Evolutionary conservation across 2,888 invertebrate genomes (phyloP), one percentile per base, ranked within the genome.

Genomic region (Acanthococcus lagerstroemiae): DNA sequence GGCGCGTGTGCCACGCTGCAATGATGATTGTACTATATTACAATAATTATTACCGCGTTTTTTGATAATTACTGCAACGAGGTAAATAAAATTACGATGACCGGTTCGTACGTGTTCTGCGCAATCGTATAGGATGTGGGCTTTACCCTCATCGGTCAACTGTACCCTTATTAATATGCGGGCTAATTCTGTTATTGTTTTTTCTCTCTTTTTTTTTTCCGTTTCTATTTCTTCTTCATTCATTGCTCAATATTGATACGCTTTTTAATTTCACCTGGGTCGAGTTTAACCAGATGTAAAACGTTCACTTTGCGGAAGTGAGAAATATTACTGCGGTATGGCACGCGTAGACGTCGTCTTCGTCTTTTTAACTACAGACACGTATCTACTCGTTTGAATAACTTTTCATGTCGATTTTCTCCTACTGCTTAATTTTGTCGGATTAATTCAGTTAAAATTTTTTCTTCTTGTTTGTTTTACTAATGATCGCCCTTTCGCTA

Each of bases 191-290:
- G 19, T 6, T 26, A 26, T 26, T 25, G 17, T 12, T 45, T 30
- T 55, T 30, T 26, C n/a, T 26, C 44, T 37, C 37, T 7, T 55
- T 17, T 30, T 4, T 3, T 6, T 30, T 7, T 7, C 3, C 22
- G 7, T 58, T 45, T 45, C 22, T 17, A 17, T 46, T 30, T 30
- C 52, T 55, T 30, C n/a, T 27, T 26, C 26, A 55, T 21, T 26
- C 55, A 30, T 61, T 52, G 61, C 52, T 27, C 52, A 30, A 54
- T 37, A 37, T 61, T 37, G 61, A 61, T 61, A 61, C 61, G 61
- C 61, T 61, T 61, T 61, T 61, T 54, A 61, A 61, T 61, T 61
- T 61, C 61, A 61, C 50, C 61, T 61, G 52, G 52, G 52, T 61
- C 60, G 57, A 15, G 57, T 44, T 48, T 21, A 52, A 5, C 24